phyloP scores from a whole-genome alignment of 1,140 invertebrate genomes.

The Aricia agestis region DNA sequence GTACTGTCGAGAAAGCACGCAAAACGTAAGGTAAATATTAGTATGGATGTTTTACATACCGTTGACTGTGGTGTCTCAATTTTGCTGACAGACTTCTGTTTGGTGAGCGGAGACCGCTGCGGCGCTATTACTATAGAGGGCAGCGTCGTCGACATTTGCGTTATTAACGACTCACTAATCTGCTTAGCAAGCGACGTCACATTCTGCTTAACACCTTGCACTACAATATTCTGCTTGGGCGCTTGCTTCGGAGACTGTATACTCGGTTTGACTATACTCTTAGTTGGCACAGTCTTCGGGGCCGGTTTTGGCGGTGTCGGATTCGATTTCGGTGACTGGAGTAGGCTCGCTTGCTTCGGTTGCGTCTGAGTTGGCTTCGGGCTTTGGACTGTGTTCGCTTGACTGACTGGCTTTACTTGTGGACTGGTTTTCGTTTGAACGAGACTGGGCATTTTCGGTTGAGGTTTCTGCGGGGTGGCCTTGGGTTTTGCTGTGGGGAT shows the following conservation, averaged over 20 bases:
- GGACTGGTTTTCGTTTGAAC: constrained; percentile 33
- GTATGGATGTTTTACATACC: constrained; percentile 21
- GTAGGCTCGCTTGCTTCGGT: constrained; percentile 40
- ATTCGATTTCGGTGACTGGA: constrained; percentile 36
- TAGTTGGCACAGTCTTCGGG: constrained; percentile 31
- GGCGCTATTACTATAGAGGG: constrained; percentile 45
- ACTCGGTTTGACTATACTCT: constrained; percentile 34
- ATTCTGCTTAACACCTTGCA: constrained; percentile 34
- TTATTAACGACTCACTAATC: constrained; percentile 30
- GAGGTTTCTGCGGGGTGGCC: constrained; percentile 26
- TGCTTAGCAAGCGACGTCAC: constrained; percentile 29
- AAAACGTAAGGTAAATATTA: too few species aligned
- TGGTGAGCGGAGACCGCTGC: constrained; percentile 48
- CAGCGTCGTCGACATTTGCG: constrained; percentile 33
- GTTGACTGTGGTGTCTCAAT: constrained; percentile 39
- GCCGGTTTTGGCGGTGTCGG: constrained; percentile 27
- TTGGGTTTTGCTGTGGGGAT: constrained; percentile 41
- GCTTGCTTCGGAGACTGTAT: constrained; percentile 35
- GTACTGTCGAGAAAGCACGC: too few species aligned
- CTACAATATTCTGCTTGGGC: constrained; percentile 29
- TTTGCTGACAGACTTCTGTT: constrained; percentile 50
- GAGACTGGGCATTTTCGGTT: constrained; percentile 28
- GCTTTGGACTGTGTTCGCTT: constrained; percentile 23
- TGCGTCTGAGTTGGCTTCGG: constrained; percentile 26
- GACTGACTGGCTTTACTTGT: constrained; percentile 18